These are phyloP conservation scores for Baryphthengus martii DNA, from an alignment of 2,113 vertebrate genomes.

Conservation along the genomic window DNA sequence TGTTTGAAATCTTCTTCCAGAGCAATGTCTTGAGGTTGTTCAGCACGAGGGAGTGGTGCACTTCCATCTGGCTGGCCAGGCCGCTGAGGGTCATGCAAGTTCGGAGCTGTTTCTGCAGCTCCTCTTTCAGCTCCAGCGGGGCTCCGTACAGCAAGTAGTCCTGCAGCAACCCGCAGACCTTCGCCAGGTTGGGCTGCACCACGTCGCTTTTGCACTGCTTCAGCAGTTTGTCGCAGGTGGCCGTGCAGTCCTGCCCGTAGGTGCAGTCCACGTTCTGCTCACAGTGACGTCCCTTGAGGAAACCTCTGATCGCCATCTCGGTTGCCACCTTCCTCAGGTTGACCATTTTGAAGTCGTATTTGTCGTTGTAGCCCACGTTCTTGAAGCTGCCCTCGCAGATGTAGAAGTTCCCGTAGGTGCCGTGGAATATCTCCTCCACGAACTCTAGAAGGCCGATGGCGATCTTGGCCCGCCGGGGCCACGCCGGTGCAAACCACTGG, in stretches of 20 bases:
- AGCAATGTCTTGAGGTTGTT: constrained; percentile 95
- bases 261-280: constrained; percentile 91
- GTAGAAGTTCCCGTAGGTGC: constrained; percentile 90
- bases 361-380: constrained; percentile 88
- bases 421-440: constrained; percentile 95
- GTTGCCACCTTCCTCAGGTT: constrained; percentile 88
- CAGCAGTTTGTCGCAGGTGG: constrained; percentile 88
- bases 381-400: constrained; percentile 87
- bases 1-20: constrained; percentile 95
- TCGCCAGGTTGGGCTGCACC: constrained; percentile 94
- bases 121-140: constrained; percentile 78
- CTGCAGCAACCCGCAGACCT: constrained; percentile 87
- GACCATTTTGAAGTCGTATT: constrained; percentile 92
- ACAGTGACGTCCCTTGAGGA: constrained; percentile 87
- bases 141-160: constrained; percentile 89
- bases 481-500: constrained; percentile 91
- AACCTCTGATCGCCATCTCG: constrained; percentile 82
- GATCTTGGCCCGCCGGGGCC: constrained; percentile 90
- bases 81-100: constrained; percentile 93
- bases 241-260: constrained; percentile 86
- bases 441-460: constrained; percentile 94
- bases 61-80: constrained; percentile 94
- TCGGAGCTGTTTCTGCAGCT: constrained; percentile 90
- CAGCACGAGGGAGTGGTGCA: constrained; percentile 92
- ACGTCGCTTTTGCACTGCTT: constrained; percentile 91